Base-by-base conservation (phyloP, 53 echinoderm and acorn worm species). In the Astropecten irregularis region DNA sequence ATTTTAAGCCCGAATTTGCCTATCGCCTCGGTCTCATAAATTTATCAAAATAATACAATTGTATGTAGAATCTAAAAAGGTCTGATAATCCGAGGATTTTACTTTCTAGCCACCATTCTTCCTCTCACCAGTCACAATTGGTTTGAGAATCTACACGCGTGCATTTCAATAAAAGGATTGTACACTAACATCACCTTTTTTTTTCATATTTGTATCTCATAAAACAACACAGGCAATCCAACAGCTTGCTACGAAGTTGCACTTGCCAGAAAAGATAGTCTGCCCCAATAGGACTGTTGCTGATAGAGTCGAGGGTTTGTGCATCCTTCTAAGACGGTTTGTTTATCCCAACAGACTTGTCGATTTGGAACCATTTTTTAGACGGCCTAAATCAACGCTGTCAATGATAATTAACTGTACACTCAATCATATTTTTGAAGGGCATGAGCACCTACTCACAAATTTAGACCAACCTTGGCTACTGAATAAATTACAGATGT, bases 351-450 rank as follows among this genome's bases (percentile, higher is more conserved):
- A 74, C 57, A 74, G 76, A 55, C 57, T 74, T 28, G 49, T 40
- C 27, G 82, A 82, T 44, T 65, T 82, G 64, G 82, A 82, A 23
- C 82, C 32, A 30, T 64, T 82, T 42, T 82, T 82, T 21, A 50
- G 82, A 39, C 66, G 83, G 46, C 66, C 83, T 22, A 67, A 62
- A 46, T 44, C 51, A 21, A 30, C 47, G 9, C 47, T 82, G 83
- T 28, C 83, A 30, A 82, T 82, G 66, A 82, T 82, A 40, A 82
- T 82, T 30, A 82, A 82, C 31, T 32, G 8, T 31, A 82, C 83
- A 10, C 52, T 67, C 18, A 37, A 82, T 67, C 47, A 67, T 47
- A 7, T 82, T 33, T 82, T 49, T 67, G 82, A 47, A 15, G 23
- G 15, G 10, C 52, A 44, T 71, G 22, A 28, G 22, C 79, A 79